Base-by-base conservation (phyloP, 2,797 vertebrate genomes). In the Lutra lutra region DNA sequence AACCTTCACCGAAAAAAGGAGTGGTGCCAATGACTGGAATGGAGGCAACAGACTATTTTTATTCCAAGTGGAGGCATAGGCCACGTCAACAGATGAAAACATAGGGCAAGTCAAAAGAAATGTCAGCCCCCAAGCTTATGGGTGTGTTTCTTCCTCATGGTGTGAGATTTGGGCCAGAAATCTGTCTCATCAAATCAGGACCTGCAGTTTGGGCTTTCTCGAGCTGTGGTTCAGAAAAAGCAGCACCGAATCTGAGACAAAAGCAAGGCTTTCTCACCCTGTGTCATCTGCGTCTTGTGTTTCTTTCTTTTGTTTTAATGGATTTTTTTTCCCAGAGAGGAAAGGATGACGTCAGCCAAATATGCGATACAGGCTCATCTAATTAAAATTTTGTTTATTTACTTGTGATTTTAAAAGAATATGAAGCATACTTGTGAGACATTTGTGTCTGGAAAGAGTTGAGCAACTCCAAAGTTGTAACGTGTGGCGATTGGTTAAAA, bases 401-500 rank as follows among this genome's bases (percentile, higher is more conserved):
- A 46, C 96, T 96, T 72, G 87, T 83, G 86, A 95, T 89, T 98
- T 97, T 94, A 80, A 94, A 95, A 96, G 86, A 96, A 70, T 97
- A 70, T 91, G 62, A 97, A 95, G 72, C 82, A 91, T 73, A 78
- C 84, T 95, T 97, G 91, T 80, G 94, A 96, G 96, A 96, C 85
- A 72, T 98, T 97, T 97, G 84, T 86, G 72, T 98, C 95, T 98
- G 96, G 95, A 98, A 98, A 97, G 95, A 98, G 80, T 96, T 98
- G 98, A 98, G 98, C 97, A 98, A 97, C 89, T 97, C 68, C 82
- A 54, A 97, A 97, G 91, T 79, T 95, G n/a, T 48, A 97, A 64
- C 86, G 83, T 91, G 97, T 56, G 79, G 94, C 94, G 89, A 95
- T 56, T 97, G 87, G 97, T 97, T 96, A 79, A 97, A 98, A 98